A percentile compares a stretch with the other conserved stretches of the same genome.
phyloP scores from a whole-genome alignment of 2,797 vertebrate genomes.

The Pteropus rufus region DNA sequence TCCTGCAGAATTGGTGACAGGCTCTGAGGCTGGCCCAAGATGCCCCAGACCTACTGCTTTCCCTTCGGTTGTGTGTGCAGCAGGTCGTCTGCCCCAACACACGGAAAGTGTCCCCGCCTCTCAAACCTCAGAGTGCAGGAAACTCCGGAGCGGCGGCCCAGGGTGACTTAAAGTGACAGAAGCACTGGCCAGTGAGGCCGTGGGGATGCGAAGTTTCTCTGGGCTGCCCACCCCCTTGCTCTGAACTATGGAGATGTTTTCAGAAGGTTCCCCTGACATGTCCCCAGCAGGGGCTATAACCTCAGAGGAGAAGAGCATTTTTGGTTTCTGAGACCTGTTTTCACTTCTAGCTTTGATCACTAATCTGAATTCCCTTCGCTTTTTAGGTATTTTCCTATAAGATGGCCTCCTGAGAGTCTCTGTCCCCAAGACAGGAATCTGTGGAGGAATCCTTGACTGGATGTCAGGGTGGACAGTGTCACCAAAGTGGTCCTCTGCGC shows the following conservation, averaged over 20 bases:
- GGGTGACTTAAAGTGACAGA: constrained; percentile 12
- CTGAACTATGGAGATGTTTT: not conserved
- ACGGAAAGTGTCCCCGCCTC: not conserved
- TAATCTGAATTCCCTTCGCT: not conserved
- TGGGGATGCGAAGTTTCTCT: not conserved
- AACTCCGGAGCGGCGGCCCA: not conserved
- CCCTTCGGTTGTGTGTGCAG: not conserved
- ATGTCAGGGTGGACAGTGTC: no score
- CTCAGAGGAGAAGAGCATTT: not conserved
- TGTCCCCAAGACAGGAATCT: not conserved
- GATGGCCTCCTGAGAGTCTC: not conserved
- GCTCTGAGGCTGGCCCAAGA: no score
- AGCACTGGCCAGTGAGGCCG: not conserved
- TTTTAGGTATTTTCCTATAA: not conserved
- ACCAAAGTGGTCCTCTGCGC: not conserved
- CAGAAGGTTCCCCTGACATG: not conserved
- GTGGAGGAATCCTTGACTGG: no score
- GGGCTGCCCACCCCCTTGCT: not conserved
- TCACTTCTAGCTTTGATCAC: not conserved
- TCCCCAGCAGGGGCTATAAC: not conserved
- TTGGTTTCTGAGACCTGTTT: not conserved
- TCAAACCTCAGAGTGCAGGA: not conserved
- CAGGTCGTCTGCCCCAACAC: not conserved
- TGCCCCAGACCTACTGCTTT: not conserved
- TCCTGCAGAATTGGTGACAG: no score